Conservation (phyloP, 1,140 invertebrate genomes). For the Drosophila suzukii region DNA sequence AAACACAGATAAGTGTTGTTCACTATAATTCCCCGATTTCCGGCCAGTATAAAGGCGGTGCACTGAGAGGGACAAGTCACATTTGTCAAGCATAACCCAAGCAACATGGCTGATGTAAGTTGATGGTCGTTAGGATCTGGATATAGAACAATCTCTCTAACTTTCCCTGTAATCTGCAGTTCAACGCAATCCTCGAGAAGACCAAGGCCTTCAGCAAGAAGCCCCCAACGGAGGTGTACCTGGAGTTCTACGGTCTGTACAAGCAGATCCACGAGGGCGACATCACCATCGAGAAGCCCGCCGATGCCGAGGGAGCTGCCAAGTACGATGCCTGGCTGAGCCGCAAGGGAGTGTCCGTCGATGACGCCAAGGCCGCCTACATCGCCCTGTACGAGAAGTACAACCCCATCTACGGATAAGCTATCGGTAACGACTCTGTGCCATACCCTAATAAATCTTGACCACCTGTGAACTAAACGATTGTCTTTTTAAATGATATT, state of each 20-base stretch:
- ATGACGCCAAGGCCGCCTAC: constrained; percentile 94
- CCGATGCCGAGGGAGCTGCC: constrained; percentile 96
- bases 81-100: constrained; percentile 27
- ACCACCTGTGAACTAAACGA: constrained; percentile 30
- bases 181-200: constrained; percentile 90
- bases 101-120: constrained; percentile 74
- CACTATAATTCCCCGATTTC: constrained; percentile 21
- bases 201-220: constrained; percentile 92
- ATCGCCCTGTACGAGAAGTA: constrained; percentile 91
- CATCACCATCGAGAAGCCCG: constrained; percentile 88
- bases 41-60: constrained; percentile 33
- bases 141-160: constrained; percentile 1
- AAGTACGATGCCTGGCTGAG: constrained; percentile 97
- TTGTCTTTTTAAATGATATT: constrained; percentile 13
- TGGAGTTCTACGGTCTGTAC: constrained; percentile 94
- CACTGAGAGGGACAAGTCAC: constrained; percentile 1
- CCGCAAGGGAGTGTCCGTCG: constrained; percentile 92
- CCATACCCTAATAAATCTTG: constrained; percentile 42
- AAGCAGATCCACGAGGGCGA: constrained; percentile 95
- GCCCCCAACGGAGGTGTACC: constrained; percentile 92
- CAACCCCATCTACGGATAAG: constrained; percentile 75
- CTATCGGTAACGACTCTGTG: constrained; percentile 6
- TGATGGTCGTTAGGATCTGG: background rate
- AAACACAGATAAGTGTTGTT: constrained; percentile 27
- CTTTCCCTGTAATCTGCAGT: constrained; percentile 84